These are phyloP conservation scores for Steinernema hermaphroditum DNA, from an alignment of 2,888 invertebrate genomes.

Conservation along the genomic window DNA sequence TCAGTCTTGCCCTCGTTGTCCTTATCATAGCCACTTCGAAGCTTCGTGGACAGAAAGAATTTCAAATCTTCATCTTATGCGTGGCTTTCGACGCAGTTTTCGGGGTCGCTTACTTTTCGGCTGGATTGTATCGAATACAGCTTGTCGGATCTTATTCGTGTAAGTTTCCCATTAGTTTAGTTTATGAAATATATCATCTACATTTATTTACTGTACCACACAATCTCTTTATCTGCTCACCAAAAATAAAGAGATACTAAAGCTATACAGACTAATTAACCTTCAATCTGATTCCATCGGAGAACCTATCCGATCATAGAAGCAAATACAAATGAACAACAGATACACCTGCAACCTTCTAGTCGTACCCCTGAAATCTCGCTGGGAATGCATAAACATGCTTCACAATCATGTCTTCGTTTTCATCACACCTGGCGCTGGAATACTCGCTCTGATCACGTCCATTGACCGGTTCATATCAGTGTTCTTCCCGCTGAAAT, in stretches of 20 bases:
- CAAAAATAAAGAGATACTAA: too few species aligned
- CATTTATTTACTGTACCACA: too few species aligned
- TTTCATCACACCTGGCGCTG: conserved; percentile 46
- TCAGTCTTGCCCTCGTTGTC: background rate
- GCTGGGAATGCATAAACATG: conserved; percentile 42
- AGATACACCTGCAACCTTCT: too few species aligned
- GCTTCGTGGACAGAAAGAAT: conserved; percentile 1
- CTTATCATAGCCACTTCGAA: background rate
- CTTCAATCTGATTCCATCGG: too few species aligned
- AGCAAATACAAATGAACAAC: too few species aligned
- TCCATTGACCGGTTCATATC: conserved; percentile 46
- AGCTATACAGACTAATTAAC: too few species aligned
- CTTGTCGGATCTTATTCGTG: conserved; percentile 38
- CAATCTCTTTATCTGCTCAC: too few species aligned
- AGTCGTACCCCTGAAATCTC: conserved; percentile 43
- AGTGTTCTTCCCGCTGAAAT: conserved; percentile 45
- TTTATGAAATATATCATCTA: too few species aligned
- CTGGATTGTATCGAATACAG: conserved; percentile 41
- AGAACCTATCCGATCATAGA: too few species aligned
- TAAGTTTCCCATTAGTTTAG: too few species aligned
- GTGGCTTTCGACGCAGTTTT: conserved; percentile 46
- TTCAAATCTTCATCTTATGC: conserved; percentile 33
- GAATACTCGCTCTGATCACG: conserved; percentile 39
- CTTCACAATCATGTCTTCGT: conserved; percentile 46
- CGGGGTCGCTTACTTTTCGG: conserved; percentile 46